Percentiles rank a stretch among this genome's conserved stretches.
Conservation (phyloP, 37 sponge, comb jelly and placozoan genomes). For the Cliona cf. orientalis region DNA sequence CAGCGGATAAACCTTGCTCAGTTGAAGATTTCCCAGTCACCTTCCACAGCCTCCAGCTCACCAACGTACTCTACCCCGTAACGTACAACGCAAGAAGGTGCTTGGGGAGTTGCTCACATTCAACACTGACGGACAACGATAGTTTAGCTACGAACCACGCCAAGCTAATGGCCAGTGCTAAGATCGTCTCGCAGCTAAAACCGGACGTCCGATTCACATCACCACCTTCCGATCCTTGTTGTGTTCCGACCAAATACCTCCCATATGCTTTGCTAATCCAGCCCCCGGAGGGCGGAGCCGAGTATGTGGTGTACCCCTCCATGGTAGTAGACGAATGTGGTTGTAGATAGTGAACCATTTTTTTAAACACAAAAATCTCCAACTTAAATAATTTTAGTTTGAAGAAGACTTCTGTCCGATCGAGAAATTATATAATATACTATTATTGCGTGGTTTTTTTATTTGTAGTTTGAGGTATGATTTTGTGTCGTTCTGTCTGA, state of each 20-base stretch:
- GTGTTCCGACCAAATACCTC: conserved; percentile 56
- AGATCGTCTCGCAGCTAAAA: neutral
- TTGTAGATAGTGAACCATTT: too few relatives aligned
- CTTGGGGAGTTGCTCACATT: conserved; percentile 32
- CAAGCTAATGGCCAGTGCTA: conserved; percentile 45
- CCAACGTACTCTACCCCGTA: conserved; percentile 21
- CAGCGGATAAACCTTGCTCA: conserved; percentile 1
- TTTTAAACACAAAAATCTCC: too few relatives aligned
- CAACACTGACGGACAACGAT: neutral
- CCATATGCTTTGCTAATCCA: conserved; percentile 3
- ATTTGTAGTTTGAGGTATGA: too few relatives aligned
- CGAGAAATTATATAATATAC: conserved; percentile 5
- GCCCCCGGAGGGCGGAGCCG: neutral
- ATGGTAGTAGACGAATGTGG: conserved; percentile 56
- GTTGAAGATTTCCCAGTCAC: conserved; percentile 18
- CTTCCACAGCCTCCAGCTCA: conserved; percentile 13
- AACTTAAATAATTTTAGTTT: neutral
- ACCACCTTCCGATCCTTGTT: conserved; percentile 30
- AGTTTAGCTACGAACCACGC: conserved; percentile 37
- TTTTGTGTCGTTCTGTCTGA: too few relatives aligned
- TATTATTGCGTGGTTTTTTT: neutral
- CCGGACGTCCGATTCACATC: neutral
- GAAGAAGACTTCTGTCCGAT: neutral
- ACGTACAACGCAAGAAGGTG: conserved; percentile 49
- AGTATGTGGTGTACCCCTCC: neutral